These are phyloP conservation scores for Nephrotoma appendiculata DNA, from an alignment of 2,888 invertebrate genomes.

Conservation along the genomic window DNA sequence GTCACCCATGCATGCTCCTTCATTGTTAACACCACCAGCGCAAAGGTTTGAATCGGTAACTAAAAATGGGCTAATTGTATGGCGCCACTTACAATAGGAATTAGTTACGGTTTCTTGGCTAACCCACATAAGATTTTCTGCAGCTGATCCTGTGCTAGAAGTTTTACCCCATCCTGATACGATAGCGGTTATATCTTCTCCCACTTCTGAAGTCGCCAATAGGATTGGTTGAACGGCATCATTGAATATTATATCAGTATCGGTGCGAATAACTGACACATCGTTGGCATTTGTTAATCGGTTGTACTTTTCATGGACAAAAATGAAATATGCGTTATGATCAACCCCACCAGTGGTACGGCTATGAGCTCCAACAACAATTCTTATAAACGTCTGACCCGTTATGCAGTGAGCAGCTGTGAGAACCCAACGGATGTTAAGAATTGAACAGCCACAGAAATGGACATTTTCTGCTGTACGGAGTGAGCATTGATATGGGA, in stretches of 20 bases:
- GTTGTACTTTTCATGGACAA: conserved; percentile 9
- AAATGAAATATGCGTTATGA: not conserved
- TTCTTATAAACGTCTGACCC: conserved; percentile 2
- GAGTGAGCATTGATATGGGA: conserved; percentile 16
- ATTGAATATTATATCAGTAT: conserved; percentile 1
- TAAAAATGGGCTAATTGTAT: not conserved
- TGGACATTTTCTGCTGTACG: conserved; percentile 10
- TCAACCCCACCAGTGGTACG: not conserved
- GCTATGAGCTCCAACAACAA: conserved; percentile 4
- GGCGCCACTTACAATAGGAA: conserved; percentile 5
- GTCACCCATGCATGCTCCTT: conserved; percentile 26
- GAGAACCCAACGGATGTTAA: conserved; percentile 15
- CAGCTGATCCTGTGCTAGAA: conserved; percentile 4
- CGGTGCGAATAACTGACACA: conserved; percentile 5
- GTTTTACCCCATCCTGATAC: conserved; percentile 11
- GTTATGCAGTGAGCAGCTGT: conserved; percentile 19
- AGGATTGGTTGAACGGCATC: conserved; percentile 1
- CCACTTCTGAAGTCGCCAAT: conserved; percentile 6
- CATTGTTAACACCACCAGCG: not conserved
- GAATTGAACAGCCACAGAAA: conserved; percentile 18
- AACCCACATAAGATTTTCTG: conserved; percentile 2
- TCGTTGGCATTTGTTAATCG: conserved; percentile 6
- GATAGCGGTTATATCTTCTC: not conserved
- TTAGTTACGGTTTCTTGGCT: conserved; percentile 6
- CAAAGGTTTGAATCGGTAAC: conserved; percentile 31